These are phyloP conservation scores for Hemithea aestivaria DNA, from an alignment of 2,888 invertebrate species.

Conservation along the genomic window DNA sequence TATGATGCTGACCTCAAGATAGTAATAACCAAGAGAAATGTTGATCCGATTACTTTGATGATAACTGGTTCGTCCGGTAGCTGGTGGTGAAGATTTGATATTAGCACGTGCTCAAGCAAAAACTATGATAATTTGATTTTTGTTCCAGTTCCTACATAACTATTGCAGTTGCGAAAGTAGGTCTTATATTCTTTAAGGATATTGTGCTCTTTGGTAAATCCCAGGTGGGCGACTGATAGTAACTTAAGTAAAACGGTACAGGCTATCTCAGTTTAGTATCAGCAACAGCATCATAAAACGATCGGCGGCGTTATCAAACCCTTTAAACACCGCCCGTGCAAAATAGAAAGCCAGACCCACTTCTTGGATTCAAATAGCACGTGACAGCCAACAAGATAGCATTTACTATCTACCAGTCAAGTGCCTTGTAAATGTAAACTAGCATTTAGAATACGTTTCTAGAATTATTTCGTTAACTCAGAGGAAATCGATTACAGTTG, in stretches of 20 bases:
- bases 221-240: no score
- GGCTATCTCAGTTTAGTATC: conserved; percentile 9
- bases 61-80: conserved; percentile 10
- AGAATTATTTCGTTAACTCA: conserved; percentile 19
- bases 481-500: conserved; percentile 18
- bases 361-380: conserved; percentile 31
- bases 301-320: conserved; percentile 20
- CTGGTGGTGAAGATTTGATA: neutral
- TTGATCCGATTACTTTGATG: conserved; percentile 17
- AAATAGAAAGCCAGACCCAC: conserved; percentile 39
- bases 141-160: no score
- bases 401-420: conserved; percentile 34
- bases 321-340: conserved; percentile 21
- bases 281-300: conserved; percentile 17
- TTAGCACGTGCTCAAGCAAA: neutral
- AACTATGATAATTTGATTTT: no score
- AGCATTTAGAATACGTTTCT: conserved; percentile 21
- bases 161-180: no score
- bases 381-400: conserved; percentile 32
- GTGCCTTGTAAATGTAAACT: conserved; percentile 31
- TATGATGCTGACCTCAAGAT: conserved; percentile 24
- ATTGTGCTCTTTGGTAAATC: no score
- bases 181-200: no score
- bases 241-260: no score
- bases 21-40: conserved; percentile 20